phyloP scores from a whole-genome alignment of 2,888 invertebrate genomes.

The Drosophila infuscata region DNA sequence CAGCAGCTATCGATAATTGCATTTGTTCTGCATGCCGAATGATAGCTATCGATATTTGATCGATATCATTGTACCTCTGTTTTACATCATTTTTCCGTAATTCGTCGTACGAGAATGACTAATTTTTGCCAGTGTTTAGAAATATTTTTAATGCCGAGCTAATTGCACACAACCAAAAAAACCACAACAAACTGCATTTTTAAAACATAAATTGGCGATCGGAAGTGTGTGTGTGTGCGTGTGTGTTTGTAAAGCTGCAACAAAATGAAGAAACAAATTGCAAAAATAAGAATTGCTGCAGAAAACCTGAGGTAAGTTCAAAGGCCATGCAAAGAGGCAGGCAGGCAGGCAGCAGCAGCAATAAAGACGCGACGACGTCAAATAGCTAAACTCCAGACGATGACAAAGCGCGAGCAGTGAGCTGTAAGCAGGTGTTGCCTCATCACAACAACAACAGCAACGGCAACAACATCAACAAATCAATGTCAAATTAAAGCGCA shows the following conservation, averaged over 20 bases:
- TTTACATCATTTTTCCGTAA: constrained; percentile 65
- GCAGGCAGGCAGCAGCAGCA: constrained; percentile 16
- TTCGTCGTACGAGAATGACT: constrained; percentile 73
- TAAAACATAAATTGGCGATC: constrained; percentile 40
- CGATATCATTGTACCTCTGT: constrained; percentile 35
- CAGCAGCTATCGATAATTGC: constrained; percentile 18
- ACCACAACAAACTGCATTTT: constrained; percentile 55
- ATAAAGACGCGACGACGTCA: constrained; percentile 32
- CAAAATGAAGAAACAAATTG: constrained; percentile 85
- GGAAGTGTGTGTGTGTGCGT: constrained; percentile 32
- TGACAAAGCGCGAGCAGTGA: constrained; percentile 30
- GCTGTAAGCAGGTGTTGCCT: constrained; percentile 69
- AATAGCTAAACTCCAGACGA: constrained; percentile 45
- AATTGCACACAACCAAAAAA: constrained; percentile 57
- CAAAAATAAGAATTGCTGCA: constrained; percentile 85
- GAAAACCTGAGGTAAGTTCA: constrained; percentile 84
- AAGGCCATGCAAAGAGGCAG: constrained; percentile 55
- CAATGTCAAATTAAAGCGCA: constrained; percentile 64
- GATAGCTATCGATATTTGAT: constrained; percentile 33
- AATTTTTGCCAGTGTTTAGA: constrained; percentile 71
- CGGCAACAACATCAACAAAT: constrained; percentile 40
- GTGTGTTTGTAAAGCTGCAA: constrained; percentile 43
- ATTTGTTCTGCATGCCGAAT: background rate
- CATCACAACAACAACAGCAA: constrained; percentile 58
- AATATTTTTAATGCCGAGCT: constrained; percentile 66